phyloP scores from a whole-genome alignment of 2,888 invertebrate genomes.

The Metallyticus violacea region DNA sequence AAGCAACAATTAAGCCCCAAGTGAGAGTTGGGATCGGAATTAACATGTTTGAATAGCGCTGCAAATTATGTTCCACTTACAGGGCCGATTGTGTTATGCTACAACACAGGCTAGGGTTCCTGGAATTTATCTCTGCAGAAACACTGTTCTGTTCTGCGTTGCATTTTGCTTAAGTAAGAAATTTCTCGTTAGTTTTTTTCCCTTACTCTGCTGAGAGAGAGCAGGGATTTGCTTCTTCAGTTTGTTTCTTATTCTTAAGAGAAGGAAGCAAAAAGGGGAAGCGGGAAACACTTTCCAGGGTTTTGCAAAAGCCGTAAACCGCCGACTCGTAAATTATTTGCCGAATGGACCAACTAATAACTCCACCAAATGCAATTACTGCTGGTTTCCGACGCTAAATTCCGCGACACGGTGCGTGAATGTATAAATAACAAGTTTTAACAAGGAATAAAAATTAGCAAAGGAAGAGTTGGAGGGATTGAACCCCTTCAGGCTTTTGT shows the following conservation, averaged over 20 bases:
- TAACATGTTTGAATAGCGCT: background rate
- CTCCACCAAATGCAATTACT: slow-evolving; percentile 28
- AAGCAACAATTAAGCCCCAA: background rate
- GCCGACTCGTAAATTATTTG: slow-evolving; percentile 27
- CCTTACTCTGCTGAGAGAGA: background rate
- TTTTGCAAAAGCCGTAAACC: background rate
- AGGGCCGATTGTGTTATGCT: too few species aligned
- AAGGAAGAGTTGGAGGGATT: background rate
- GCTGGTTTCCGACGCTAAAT: slow-evolving; percentile 7
- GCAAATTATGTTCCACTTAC: background rate
- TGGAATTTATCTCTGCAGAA: background rate
- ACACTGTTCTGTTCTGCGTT: background rate
- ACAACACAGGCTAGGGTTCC: background rate
- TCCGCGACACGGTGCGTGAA: background rate
- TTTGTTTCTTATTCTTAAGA: slow-evolving; percentile 16
- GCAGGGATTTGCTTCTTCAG: background rate
- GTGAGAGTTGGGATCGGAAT: background rate
- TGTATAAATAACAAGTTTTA: slow-evolving; percentile 18
- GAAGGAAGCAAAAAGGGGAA: background rate
- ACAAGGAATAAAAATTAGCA: slow-evolving; percentile 1
- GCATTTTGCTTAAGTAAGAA: background rate
- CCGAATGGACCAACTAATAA: slow-evolving; percentile 22
- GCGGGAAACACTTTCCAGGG: background rate
- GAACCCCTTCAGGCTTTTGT: background rate
- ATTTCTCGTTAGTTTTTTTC: slow-evolving; percentile 2